A percentile compares a stretch with the other conserved stretches of the same genome.
phyloP scores from a whole-genome alignment of 2,113 vertebrate genomes.

The Stictonetta naevosa region DNA sequence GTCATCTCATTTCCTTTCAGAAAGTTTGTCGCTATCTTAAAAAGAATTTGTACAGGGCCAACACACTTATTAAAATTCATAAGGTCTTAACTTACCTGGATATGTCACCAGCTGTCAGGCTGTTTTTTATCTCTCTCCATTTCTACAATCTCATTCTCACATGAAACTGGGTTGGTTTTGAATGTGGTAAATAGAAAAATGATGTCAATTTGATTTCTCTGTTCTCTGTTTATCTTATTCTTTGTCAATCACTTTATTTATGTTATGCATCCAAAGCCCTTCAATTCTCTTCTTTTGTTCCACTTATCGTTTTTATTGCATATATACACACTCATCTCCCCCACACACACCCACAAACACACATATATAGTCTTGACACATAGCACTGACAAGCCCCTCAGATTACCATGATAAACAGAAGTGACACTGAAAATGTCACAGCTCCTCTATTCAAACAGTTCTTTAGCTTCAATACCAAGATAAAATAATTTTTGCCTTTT shows the following conservation, averaged over 20 bases:
- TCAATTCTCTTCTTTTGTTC: not conserved
- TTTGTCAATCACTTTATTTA: not conserved
- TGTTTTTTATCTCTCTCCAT: conserved; percentile 10
- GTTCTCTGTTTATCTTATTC: not conserved
- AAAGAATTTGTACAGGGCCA: conserved; percentile 35
- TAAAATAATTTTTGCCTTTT: not conserved
- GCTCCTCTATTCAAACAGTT: not conserved
- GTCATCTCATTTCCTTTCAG: conserved; percentile 24
- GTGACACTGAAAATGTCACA: not conserved
- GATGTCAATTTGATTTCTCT: not conserved
- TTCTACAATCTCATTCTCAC: conserved; percentile 21
- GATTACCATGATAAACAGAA: not conserved
- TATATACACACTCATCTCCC: not conserved
- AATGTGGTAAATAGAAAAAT: not conserved
- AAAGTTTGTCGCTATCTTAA: conserved; percentile 45
- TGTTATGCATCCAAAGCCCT: not conserved
- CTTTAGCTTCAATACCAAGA: not conserved
- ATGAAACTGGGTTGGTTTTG: conserved; percentile 6
- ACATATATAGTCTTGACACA: not conserved
- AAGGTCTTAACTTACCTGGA: conserved; percentile 37
- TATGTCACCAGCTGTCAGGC: conserved; percentile 9
- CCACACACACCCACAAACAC: accelerated
- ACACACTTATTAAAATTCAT: conserved; percentile 53
- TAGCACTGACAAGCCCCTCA: not conserved
- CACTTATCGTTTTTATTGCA: not conserved